Percentiles rank a stretch among this genome's conserved stretches.
phyloP scores from a whole-genome alignment of 1,140 invertebrate genomes.

The Drosophila subpulchrella region DNA sequence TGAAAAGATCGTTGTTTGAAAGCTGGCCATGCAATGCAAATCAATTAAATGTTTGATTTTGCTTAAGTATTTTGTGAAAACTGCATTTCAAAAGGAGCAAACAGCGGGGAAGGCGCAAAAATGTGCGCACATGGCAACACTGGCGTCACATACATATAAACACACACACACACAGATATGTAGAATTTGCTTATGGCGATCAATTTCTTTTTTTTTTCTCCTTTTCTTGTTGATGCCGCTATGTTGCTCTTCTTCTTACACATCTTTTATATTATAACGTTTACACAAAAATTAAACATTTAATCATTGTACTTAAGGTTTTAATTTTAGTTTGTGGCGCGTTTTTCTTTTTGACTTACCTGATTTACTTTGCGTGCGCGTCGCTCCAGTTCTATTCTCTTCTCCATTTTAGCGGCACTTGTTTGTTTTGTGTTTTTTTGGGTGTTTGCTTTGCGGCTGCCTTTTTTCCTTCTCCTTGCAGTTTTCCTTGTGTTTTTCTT shows the following conservation, averaged over 20 bases:
- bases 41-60: neutral
- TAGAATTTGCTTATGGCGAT: slow-evolving; percentile 81
- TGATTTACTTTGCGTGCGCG: slow-evolving; percentile 92
- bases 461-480: slow-evolving; percentile 40
- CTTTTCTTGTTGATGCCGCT: slow-evolving; percentile 50
- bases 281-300: slow-evolving; percentile 69
- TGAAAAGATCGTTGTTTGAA: slow-evolving; percentile 42
- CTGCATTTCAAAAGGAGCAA: slow-evolving; percentile 43
- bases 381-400: slow-evolving; percentile 95
- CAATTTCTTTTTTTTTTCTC: slow-evolving; percentile 64
- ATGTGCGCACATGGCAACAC: slow-evolving; percentile 80
- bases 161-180: slow-evolving; percentile 39
- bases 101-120: slow-evolving; percentile 62
- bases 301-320: slow-evolving; percentile 69
- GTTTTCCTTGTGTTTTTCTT: slow-evolving; percentile 28
- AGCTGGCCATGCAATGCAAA: slow-evolving; percentile 7
- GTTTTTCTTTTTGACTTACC: slow-evolving; percentile 87
- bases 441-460: slow-evolving; percentile 20
- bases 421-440: slow-evolving; percentile 49
- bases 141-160: slow-evolving; percentile 52
- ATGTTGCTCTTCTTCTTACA: slow-evolving; percentile 32
- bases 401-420: slow-evolving; percentile 90
- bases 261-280: slow-evolving; percentile 62
- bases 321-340: slow-evolving; percentile 57
- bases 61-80: neutral